Percentiles rank a stretch among this genome's conserved stretches.
phyloP scores from a whole-genome alignment of 1,140 invertebrate species.

The Wiebesia pumilae region DNA sequence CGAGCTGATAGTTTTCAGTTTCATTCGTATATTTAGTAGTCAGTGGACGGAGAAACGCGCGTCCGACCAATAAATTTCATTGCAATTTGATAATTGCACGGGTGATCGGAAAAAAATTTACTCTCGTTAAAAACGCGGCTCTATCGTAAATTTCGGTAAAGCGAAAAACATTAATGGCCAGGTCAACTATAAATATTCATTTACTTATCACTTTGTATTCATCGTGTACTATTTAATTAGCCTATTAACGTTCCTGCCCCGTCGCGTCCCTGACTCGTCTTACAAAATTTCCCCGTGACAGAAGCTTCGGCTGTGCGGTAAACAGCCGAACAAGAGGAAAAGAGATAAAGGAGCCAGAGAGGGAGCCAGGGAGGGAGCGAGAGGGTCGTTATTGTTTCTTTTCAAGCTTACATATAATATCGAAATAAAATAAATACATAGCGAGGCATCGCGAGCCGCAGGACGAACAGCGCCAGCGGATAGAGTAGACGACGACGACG shows the following conservation, averaged over 20 bases:
- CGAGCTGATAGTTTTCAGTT: neutral
- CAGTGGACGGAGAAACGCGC: neutral
- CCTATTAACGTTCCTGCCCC: neutral
- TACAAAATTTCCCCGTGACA: constrained; percentile 2
- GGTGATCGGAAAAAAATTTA: neutral
- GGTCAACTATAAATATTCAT: constrained; percentile 18
- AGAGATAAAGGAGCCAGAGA: neutral
- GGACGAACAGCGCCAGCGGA: constrained; percentile 49
- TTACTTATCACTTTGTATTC: constrained; percentile 25
- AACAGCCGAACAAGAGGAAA: neutral
- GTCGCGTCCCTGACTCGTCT: neutral
- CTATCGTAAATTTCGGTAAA: constrained; percentile 7
- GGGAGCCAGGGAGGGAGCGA: neutral
- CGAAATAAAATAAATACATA: constrained; percentile 53
- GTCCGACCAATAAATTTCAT: neutral
- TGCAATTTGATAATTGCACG: constrained; percentile 12
- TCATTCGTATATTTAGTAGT: neutral
- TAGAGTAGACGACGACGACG: constrained; percentile 45
- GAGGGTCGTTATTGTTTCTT: constrained; percentile 27
- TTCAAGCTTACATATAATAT: constrained; percentile 43
- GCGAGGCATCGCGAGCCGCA: constrained; percentile 43
- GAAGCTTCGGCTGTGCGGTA: neutral
- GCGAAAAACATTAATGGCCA: constrained; percentile 17
- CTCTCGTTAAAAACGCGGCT: constrained; percentile 6
- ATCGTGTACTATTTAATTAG: constrained; percentile 31